Evolutionary conservation across 2,888 invertebrate species (phyloP).

Genomic region (Tortrix viridana): DNA sequence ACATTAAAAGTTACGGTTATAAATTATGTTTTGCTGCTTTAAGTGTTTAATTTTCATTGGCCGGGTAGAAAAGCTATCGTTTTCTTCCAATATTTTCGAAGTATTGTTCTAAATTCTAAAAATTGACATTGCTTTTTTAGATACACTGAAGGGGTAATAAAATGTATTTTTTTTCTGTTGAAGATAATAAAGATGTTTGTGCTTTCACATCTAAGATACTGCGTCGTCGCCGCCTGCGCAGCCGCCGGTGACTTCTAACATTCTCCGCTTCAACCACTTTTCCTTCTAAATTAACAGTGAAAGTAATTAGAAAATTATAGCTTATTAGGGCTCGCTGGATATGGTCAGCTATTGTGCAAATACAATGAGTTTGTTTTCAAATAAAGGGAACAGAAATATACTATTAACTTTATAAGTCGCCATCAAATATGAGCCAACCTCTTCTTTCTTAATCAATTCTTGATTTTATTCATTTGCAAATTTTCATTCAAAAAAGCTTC

Average conservation of each 20-base stretch:
- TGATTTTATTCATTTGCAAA: too few species aligned
- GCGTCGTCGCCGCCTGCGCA: constrained; percentile 16
- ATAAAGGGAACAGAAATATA: not conserved
- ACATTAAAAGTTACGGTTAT: constrained; percentile 9
- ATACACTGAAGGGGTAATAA: not conserved
- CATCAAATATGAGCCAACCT: too few species aligned
- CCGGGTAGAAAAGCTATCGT: too few species aligned
- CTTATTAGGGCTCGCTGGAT: not conserved
- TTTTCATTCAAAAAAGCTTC: too few species aligned
- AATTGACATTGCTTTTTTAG: constrained; percentile 1
- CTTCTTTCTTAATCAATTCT: too few species aligned
- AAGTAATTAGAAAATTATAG: constrained; percentile 23
- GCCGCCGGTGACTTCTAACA: constrained; percentile 17
- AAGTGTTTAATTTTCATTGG: too few species aligned
- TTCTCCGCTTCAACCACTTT: constrained; percentile 8
- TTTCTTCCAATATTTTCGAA: not conserved
- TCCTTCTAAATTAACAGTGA: constrained; percentile 21
- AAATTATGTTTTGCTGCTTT: not conserved
- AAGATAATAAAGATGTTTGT: constrained; percentile 39
- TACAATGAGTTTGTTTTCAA: not conserved
- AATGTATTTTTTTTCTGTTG: constrained; percentile 9
- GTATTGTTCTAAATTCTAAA: not conserved
- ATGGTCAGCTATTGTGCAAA: not conserved
- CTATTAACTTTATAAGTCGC: not conserved
- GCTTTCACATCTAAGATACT: constrained; percentile 33